A percentile compares a stretch with the other conserved stretches of the same genome.
phyloP scores from a whole-genome alignment of 1,140 invertebrate species.

The Hylaeus anthracinus region DNA sequence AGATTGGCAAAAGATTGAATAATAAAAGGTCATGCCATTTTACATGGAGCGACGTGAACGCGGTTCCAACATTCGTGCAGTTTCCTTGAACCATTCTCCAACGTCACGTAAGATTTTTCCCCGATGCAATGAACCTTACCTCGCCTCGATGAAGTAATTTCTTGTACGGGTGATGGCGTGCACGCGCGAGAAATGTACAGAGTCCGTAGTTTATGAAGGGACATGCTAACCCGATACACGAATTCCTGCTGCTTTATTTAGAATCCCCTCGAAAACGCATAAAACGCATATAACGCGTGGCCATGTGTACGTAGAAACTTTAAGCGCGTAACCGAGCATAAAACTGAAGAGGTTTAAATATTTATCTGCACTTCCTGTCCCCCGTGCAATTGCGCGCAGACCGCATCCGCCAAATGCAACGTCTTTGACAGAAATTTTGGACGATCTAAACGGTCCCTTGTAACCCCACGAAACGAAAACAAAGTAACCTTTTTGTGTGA shows the following conservation, averaged over 20 bases:
- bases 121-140: background rate
- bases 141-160: slow-evolving; percentile 1
- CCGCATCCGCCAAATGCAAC: background rate
- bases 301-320: slow-evolving; percentile 59
- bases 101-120: background rate
- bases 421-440: background rate
- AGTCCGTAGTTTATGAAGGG: slow-evolving; percentile 35
- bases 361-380: slow-evolving; percentile 45
- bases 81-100: background rate
- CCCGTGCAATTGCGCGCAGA: slow-evolving; percentile 11
- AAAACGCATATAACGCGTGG: slow-evolving; percentile 61
- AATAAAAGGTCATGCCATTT: background rate
- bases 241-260: slow-evolving; percentile 67
- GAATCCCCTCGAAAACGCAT: slow-evolving; percentile 71
- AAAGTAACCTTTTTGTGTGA: too few species aligned
- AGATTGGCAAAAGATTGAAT: background rate
- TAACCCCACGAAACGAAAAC: too few species aligned
- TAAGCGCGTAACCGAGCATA: slow-evolving; percentile 44
- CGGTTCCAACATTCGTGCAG: background rate
- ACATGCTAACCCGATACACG: slow-evolving; percentile 33
- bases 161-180: background rate
- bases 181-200: slow-evolving; percentile 1
- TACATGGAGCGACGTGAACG: background rate
- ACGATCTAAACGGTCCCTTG: too few species aligned
- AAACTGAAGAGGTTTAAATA: slow-evolving; percentile 57